These are phyloP conservation scores for Protaetia brevitarsis DNA, from an alignment of 1,140 invertebrate species.

Conservation along the genomic window DNA sequence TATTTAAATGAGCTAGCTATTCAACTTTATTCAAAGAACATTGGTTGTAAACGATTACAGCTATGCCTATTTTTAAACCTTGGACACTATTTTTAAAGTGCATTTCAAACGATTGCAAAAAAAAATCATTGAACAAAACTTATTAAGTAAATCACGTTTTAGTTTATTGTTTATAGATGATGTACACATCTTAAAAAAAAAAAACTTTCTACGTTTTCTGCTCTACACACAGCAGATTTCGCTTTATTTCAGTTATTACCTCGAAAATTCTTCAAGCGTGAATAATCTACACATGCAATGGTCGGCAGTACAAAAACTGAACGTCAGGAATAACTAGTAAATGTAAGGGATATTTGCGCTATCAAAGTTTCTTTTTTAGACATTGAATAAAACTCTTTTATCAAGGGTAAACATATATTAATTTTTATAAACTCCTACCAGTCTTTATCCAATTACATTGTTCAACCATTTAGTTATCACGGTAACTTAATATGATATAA, in stretches of 20 bases:
- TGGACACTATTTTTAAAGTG: too few species aligned
- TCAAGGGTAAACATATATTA: not conserved
- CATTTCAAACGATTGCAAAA: not conserved
- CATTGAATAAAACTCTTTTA: too few species aligned
- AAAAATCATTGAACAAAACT: not conserved
- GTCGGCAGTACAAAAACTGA: not conserved
- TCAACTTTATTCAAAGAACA: too few species aligned
- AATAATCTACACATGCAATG: not conserved
- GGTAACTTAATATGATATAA: conserved; percentile 8
- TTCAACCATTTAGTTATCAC: not conserved
- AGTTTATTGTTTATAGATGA: not conserved
- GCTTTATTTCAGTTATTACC: not conserved
- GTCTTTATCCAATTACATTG: not conserved
- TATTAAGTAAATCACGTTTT: not conserved
- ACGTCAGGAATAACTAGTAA: too few species aligned
- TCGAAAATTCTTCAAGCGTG: not conserved
- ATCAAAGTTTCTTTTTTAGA: too few species aligned
- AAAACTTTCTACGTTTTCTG: conserved; percentile 3
- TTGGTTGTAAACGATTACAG: too few species aligned
- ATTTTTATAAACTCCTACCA: not conserved
- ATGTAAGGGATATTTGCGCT: too few species aligned
- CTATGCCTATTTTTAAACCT: too few species aligned
- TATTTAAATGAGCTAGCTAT: too few species aligned
- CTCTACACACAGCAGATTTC: not conserved
- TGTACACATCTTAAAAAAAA: not conserved